phyloP scores from a whole-genome alignment of 1,140 invertebrate genomes.

The Cydia amplana region DNA sequence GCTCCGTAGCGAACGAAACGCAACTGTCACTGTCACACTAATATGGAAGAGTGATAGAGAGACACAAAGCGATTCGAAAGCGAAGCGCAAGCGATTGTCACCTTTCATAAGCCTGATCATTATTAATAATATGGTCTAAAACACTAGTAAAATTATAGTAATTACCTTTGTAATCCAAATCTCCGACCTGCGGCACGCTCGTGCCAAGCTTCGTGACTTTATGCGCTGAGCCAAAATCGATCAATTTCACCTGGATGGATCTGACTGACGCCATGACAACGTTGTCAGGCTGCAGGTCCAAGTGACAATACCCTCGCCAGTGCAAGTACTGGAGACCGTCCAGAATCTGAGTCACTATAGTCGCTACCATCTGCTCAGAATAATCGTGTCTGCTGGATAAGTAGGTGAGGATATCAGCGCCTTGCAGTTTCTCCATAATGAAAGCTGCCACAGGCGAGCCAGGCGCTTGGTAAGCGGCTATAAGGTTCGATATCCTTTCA shows the following conservation, averaged over 20 bases:
- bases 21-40: too few species aligned
- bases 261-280: conserved; percentile 95
- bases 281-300: conserved; percentile 98
- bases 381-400: conserved; percentile 93
- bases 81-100: too few species aligned
- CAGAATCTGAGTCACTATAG: conserved; percentile 89
- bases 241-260: conserved; percentile 93
- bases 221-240: conserved; percentile 93
- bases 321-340: conserved; percentile 96
- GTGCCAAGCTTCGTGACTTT: conserved; percentile 89
- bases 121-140: too few species aligned
- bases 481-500: conserved; percentile 88
- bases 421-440: conserved; percentile 93
- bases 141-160: background rate
- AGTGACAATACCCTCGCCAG: conserved; percentile 93
- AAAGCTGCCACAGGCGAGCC: conserved; percentile 85
- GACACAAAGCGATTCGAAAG: too few species aligned
- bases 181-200: conserved; percentile 84
- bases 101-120: too few species aligned
- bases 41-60: too few species aligned
- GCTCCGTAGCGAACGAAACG: too few species aligned
- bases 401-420: conserved; percentile 94
- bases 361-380: conserved; percentile 93
- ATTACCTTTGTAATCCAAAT: conserved; percentile 86
- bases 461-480: conserved; percentile 85